A percentile compares a stretch with the other conserved stretches of the same genome.
These are phyloP conservation scores for Spea hammondii DNA, from an alignment of 2,797 vertebrate genomes.

Conservation along the genomic window DNA sequence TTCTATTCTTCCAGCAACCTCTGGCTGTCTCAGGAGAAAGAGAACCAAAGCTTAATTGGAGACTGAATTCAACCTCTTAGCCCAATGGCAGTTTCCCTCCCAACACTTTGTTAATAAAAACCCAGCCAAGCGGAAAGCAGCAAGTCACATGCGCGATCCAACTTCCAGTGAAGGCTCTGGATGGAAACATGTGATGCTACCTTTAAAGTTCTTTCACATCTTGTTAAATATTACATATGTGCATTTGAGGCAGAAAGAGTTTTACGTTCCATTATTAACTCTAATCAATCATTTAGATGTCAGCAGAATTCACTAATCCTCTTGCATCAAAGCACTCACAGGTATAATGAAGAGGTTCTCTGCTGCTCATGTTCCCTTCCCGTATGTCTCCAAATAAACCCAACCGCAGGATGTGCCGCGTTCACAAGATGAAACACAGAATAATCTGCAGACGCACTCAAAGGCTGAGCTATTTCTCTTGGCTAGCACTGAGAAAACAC, in stretches of 20 bases:
- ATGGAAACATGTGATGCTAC: neutral
- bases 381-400: conserved; percentile 26
- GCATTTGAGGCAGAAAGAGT: neutral
- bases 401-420: conserved; percentile 31
- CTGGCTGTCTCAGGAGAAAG: conserved; percentile 4
- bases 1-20: neutral
- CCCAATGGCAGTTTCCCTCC: no score
- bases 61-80: neutral
- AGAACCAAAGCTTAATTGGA: conserved; percentile 4
- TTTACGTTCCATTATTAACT: conserved; percentile 32
- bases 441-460: conserved; percentile 19
- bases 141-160: neutral
- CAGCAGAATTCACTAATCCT: conserved; percentile 11
- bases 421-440: conserved; percentile 23
- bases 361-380: neutral
- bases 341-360: conserved; percentile 17
- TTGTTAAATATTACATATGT: neutral
- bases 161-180: neutral
- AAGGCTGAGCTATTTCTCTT: conserved; percentile 37
- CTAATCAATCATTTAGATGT: conserved; percentile 20
- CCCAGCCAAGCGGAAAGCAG: conserved; percentile 13
- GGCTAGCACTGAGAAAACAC: conserved; percentile 20
- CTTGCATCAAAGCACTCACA: neutral
- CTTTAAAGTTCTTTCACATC: neutral
- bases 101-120: neutral